Percentiles rank a stretch among this genome's conserved stretches.
Evolutionary conservation across 2,797 vertebrate genomes (phyloP).

Genomic region (Aerospiza tachiro): DNA sequence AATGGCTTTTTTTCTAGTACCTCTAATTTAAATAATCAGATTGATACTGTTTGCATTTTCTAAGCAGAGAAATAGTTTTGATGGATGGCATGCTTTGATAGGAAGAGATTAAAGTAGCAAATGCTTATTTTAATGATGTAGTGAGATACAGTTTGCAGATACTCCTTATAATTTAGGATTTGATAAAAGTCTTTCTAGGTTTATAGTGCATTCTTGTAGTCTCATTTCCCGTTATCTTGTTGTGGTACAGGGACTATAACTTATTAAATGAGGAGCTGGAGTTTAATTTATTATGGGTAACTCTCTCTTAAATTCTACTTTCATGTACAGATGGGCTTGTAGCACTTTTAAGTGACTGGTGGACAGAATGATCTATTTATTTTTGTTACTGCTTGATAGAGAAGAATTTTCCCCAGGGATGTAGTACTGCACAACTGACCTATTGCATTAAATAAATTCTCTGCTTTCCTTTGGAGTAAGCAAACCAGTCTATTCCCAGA

Average conservation of each 20-base stretch:
- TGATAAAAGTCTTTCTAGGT: not conserved
- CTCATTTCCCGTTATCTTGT: slow-evolving; percentile 15
- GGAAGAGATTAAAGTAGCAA: not conserved
- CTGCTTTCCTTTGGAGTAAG: slow-evolving; percentile 30
- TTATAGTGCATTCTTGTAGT: not conserved
- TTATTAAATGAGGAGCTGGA: not conserved
- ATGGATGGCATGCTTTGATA: not conserved
- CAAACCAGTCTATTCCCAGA: slow-evolving; percentile 39
- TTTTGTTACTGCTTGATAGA: slow-evolving; percentile 49
- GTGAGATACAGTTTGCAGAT: not conserved
- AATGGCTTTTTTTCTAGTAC: not conserved
- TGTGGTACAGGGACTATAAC: not conserved
- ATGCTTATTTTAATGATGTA: slow-evolving; percentile 17
- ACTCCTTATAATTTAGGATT: not conserved
- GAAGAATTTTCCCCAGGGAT: slow-evolving; percentile 40
- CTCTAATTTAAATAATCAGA: not conserved
- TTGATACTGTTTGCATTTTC: not conserved
- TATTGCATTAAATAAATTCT: slow-evolving; percentile 57
- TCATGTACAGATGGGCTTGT: not conserved
- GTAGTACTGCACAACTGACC: slow-evolving; percentile 33
- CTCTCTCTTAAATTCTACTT: slow-evolving; percentile 41
- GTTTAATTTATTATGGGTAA: slow-evolving; percentile 25
- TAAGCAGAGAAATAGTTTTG: not conserved
- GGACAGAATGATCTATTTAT: slow-evolving; percentile 43
- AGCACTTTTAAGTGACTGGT: not conserved